Percentiles rank a stretch among this genome's conserved stretches.
phyloP scores from a whole-genome alignment of 2,113 vertebrate genomes.

The Alosa alosa region DNA sequence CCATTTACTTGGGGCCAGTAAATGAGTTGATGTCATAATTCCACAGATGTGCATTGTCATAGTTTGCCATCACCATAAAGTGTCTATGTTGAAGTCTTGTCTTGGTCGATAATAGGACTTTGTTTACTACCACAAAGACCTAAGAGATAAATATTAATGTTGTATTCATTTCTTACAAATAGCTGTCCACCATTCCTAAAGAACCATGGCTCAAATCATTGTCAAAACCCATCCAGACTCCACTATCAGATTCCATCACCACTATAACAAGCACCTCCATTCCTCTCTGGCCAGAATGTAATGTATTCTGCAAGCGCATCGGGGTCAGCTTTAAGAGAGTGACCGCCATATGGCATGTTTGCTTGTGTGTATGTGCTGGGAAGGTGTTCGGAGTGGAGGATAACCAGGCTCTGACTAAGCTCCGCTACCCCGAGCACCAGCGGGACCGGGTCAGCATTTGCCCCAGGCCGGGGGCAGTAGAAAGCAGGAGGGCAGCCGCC shows the following conservation, averaged over 20 bases:
- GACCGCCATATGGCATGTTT: background rate
- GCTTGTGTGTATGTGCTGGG: background rate
- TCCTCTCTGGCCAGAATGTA: background rate
- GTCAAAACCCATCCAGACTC: background rate
- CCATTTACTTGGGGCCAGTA: background rate
- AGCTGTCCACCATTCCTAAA: background rate
- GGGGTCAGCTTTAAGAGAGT: background rate
- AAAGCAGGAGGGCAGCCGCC: slow-evolving; percentile 71
- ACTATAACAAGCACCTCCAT: background rate
- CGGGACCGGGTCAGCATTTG: slow-evolving; percentile 67
- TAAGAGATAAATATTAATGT: too few relatives aligned
- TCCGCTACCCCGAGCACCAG: slow-evolving; percentile 73
- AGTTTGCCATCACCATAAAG: background rate
- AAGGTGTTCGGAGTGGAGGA: slow-evolving; percentile 92
- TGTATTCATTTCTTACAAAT: background rate
- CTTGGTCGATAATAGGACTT: background rate
- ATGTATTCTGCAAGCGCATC: background rate
- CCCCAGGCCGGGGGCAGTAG: slow-evolving; percentile 64
- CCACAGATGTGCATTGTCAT: background rate
- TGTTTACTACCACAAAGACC: background rate
- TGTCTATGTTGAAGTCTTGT: background rate
- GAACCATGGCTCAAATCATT: background rate
- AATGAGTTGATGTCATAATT: background rate
- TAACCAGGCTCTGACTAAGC: slow-evolving; percentile 81
- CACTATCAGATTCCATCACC: background rate